Conservation (phyloP, 2,888 invertebrate species). For the Eustalomyia histrio region DNA sequence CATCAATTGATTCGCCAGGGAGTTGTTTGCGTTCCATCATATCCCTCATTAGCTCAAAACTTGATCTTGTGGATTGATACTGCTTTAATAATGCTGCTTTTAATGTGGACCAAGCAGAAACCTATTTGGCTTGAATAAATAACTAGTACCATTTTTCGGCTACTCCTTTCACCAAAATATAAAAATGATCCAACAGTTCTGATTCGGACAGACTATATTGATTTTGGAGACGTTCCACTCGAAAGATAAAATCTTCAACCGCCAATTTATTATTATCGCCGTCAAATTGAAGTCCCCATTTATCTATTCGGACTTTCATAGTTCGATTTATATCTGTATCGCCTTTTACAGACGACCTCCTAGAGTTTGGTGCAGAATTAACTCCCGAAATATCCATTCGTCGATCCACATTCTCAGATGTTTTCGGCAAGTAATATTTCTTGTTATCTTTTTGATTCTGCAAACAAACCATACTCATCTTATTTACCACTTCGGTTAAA, state of each 20-base stretch:
- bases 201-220: too few species aligned
- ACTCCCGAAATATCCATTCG: too few species aligned
- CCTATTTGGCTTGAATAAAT: not conserved
- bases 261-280: not conserved
- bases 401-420: too few species aligned
- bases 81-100: not conserved
- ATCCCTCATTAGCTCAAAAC: constrained; percentile 3
- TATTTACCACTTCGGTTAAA: too few species aligned
- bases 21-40: not conserved
- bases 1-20: not conserved
- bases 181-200: too few species aligned
- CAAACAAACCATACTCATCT: too few species aligned
- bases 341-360: too few species aligned
- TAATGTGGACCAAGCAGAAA: constrained; percentile 2
- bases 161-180: too few species aligned
- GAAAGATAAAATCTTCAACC: not conserved
- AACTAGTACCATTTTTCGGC: constrained; percentile 10
- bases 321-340: too few species aligned
- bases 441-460: too few species aligned
- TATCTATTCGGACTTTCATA: too few species aligned
- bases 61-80: not conserved
- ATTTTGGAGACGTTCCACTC: not conserved
- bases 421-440: not conserved
- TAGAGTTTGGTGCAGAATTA: too few species aligned
- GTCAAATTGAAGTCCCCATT: constrained; percentile 6